Evolutionary conservation across 2,888 invertebrate genomes (phyloP).

Genomic region (Sclerodermus sp.): DNA sequence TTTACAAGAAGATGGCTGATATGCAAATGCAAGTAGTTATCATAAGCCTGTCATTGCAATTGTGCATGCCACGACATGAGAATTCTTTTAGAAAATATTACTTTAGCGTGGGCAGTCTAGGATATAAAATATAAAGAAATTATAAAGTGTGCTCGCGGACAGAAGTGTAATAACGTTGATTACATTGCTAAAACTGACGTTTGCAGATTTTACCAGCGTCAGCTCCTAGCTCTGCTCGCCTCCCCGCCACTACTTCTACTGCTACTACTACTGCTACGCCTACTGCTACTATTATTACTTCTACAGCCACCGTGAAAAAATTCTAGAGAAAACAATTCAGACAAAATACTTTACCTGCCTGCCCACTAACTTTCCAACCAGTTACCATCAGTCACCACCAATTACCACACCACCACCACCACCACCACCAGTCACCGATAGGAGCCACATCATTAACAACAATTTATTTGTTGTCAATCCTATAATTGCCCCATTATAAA

Average conservation of each 20-base stretch:
- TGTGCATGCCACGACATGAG: slow-evolving; percentile 31
- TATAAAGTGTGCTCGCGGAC: slow-evolving; percentile 41
- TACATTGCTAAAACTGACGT: slow-evolving; percentile 57
- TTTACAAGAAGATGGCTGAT: slow-evolving; percentile 15
- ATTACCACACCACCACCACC: slow-evolving; percentile 27
- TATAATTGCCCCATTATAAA: slow-evolving; percentile 43
- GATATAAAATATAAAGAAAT: slow-evolving; percentile 22
- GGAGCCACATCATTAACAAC: slow-evolving; percentile 48
- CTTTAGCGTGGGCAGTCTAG: slow-evolving; percentile 48
- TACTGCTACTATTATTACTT: slow-evolving; percentile 45
- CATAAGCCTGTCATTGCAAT: slow-evolving; percentile 32
- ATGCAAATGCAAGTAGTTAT: slow-evolving; percentile 33
- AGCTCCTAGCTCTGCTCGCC: slow-evolving; percentile 57
- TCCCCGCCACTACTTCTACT: slow-evolving; percentile 54
- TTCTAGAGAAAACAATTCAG: slow-evolving; percentile 43
- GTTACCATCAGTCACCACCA: slow-evolving; percentile 58
- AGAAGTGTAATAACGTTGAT: slow-evolving; percentile 44
- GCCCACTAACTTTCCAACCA: slow-evolving; percentile 58
- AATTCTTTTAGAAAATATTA: slow-evolving; percentile 1
- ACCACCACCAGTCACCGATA: slow-evolving; percentile 56
- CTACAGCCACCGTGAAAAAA: slow-evolving; percentile 57
- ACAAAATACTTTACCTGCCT: slow-evolving; percentile 30
- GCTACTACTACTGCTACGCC: slow-evolving; percentile 45
- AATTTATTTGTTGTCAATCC: slow-evolving; percentile 47
- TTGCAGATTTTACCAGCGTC: slow-evolving; percentile 58